Conservation (phyloP, 92 coral and sea anemone species). For the Epizoanthus stellaris region DNA sequence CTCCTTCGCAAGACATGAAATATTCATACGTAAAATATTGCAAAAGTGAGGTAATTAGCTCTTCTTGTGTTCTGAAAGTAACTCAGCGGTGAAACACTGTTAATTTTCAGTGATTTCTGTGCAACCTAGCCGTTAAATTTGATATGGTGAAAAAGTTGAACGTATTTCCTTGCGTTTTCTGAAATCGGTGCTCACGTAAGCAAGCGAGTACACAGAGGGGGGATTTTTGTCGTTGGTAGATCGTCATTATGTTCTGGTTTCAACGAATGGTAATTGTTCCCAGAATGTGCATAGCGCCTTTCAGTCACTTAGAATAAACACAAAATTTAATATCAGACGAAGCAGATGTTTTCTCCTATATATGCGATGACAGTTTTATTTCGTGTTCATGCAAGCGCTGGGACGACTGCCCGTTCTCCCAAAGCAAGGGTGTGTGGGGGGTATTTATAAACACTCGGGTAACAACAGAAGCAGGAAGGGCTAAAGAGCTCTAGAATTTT, state of each 20-base stretch:
- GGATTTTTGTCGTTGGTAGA: constrained; percentile 19
- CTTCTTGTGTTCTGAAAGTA: constrained; percentile 36
- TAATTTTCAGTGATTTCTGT: constrained; percentile 15
- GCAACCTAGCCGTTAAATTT: not conserved
- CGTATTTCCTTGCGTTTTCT: constrained; percentile 26
- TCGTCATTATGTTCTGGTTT: constrained; percentile 39
- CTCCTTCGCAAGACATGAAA: constrained; percentile 82
- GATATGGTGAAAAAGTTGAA: constrained; percentile 1
- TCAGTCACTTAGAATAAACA: constrained; percentile 52
- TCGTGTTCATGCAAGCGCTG: constrained; percentile 21
- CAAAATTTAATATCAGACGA: constrained; percentile 27
- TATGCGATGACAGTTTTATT: constrained; percentile 11
- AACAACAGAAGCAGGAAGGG: not conserved
- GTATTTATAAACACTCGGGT: constrained; percentile 23
- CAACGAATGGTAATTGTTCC: constrained; percentile 62
- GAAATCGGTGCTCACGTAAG: constrained; percentile 47
- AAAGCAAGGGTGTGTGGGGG: constrained; percentile 47
- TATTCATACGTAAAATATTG: constrained; percentile 83
- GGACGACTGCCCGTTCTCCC: constrained; percentile 37
- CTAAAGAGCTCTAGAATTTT: not conserved
- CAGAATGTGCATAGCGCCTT: constrained; percentile 46
- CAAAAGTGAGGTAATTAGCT: constrained; percentile 84
- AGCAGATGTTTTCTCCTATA: constrained; percentile 54
- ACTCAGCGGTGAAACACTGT: constrained; percentile 2
- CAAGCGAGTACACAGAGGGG: constrained; percentile 38